A percentile compares a stretch with the other conserved stretches of the same genome.
These are phyloP conservation scores for Tympanuchus pallidicinctus DNA, from an alignment of 2,113 vertebrate genomes.

Conservation along the genomic window DNA sequence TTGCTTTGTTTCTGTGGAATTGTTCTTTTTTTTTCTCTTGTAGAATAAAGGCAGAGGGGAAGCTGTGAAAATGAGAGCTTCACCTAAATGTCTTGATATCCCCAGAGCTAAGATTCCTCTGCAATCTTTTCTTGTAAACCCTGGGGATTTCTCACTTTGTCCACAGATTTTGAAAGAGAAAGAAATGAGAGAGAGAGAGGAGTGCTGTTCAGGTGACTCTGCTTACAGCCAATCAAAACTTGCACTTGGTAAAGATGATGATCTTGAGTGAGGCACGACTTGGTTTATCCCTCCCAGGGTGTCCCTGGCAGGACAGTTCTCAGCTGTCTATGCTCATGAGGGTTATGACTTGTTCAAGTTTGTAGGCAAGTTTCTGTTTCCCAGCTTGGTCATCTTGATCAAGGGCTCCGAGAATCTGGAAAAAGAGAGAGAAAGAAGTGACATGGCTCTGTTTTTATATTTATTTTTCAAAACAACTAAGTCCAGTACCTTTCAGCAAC, in stretches of 20 bases:
- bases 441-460: background rate
- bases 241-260: constrained; percentile 93
- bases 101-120: constrained; percentile 56
- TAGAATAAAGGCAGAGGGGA: constrained; percentile 56
- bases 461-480: background rate
- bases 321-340: constrained; percentile 99
- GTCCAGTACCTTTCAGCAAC: background rate
- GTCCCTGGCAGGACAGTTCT: constrained; percentile 96
- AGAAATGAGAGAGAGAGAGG: constrained; percentile 45
- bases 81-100: constrained; percentile 37
- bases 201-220: constrained; percentile 72
- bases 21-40: constrained; percentile 30
- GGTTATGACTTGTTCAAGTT: constrained; percentile 99
- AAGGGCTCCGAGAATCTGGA: constrained; percentile 92
- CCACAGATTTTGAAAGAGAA: constrained; percentile 44
- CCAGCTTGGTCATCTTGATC: constrained; percentile 94
- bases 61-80: constrained; percentile 64
- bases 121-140: constrained; percentile 45
- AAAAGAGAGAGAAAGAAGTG: background rate
- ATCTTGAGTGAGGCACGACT: constrained; percentile 99
- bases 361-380: constrained; percentile 98
- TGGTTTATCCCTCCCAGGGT: constrained; percentile 98
- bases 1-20: background rate
- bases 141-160: constrained; percentile 46
- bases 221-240: constrained; percentile 83